Conservation (phyloP, 2,113 vertebrate species). For the Speoplatyrhinus poulsoni region DNA sequence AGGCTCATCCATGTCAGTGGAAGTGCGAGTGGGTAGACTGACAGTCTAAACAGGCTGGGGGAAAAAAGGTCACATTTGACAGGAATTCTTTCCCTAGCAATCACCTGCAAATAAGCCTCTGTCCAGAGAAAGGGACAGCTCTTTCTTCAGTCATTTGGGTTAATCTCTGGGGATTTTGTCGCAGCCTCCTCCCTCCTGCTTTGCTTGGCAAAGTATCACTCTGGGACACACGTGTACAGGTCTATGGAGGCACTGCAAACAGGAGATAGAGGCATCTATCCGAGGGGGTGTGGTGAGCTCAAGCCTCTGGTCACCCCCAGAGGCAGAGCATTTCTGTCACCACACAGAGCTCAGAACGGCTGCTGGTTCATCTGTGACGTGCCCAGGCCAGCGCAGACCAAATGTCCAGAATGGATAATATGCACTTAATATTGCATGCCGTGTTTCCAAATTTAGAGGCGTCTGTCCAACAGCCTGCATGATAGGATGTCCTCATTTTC, state of each 20-base stretch:
- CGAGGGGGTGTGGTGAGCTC: conserved; percentile 14
- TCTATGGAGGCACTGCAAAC: conserved; percentile 29
- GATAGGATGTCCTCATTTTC: too few species aligned
- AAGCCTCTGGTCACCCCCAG: conserved; percentile 16
- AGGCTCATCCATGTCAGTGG: conserved; percentile 30
- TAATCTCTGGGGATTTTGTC: conserved; percentile 26
- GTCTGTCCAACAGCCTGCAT: neutral
- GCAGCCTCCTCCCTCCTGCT: neutral
- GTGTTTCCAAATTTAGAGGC: neutral
- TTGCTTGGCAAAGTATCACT: conserved; percentile 40
- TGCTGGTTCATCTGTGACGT: conserved; percentile 33
- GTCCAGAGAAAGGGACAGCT: neutral
- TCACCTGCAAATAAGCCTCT: too few species aligned
- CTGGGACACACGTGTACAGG: conserved; percentile 25
- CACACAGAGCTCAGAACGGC: conserved; percentile 12
- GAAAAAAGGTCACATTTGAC: conserved; percentile 39
- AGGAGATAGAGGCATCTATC: conserved; percentile 13
- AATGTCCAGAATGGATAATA: conserved; percentile 34
- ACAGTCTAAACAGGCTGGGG: conserved; percentile 49
- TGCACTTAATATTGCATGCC: conserved; percentile 1
- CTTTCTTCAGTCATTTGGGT: conserved; percentile 34
- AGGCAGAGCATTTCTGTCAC: too few species aligned
- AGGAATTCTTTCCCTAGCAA: conserved; percentile 56
- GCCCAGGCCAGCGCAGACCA: conserved; percentile 2
- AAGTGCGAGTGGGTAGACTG: conserved; percentile 40